phyloP scores from a whole-genome alignment of 2,888 invertebrate genomes.

The Notodonta ziczac region DNA sequence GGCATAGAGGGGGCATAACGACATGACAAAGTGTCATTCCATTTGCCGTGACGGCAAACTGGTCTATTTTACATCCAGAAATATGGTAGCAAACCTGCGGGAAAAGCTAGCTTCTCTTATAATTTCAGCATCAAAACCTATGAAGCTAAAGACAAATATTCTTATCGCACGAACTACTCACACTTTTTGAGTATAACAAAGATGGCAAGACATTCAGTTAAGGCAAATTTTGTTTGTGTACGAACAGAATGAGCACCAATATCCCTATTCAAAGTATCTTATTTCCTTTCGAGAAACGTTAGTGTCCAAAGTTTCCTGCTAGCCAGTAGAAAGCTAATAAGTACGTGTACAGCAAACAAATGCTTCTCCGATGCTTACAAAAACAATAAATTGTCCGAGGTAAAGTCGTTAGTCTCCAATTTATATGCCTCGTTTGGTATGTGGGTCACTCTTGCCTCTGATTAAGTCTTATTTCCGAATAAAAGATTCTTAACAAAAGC shows the following conservation, averaged over 20 bases:
- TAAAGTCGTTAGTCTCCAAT: neutral
- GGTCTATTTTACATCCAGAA: too few relatives aligned
- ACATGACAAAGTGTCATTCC: too few relatives aligned
- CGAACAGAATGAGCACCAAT: neutral
- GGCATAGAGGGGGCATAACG: too few relatives aligned
- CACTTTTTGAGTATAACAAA: too few relatives aligned
- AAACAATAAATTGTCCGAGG: neutral
- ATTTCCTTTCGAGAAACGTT: neutral
- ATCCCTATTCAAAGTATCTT: neutral
- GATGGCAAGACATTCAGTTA: neutral
- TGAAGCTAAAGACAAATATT: too few relatives aligned
- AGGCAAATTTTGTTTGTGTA: neutral
- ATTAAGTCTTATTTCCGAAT: neutral
- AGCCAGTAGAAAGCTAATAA: conserved; percentile 3
- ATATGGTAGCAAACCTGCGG: too few relatives aligned
- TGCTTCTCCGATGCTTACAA: neutral
- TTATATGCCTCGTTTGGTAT: conserved; percentile 4
- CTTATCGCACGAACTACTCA: too few relatives aligned
- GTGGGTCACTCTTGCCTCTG: conserved; percentile 1
- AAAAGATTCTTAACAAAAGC: neutral
- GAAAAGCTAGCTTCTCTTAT: too few relatives aligned
- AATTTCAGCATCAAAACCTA: too few relatives aligned
- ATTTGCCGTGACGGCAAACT: too few relatives aligned
- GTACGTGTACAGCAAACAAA: neutral
- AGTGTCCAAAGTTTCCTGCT: neutral